Evolutionary conservation across 2,888 invertebrate species (phyloP).

Genomic region (Troides oblongomaculatus): DNA sequence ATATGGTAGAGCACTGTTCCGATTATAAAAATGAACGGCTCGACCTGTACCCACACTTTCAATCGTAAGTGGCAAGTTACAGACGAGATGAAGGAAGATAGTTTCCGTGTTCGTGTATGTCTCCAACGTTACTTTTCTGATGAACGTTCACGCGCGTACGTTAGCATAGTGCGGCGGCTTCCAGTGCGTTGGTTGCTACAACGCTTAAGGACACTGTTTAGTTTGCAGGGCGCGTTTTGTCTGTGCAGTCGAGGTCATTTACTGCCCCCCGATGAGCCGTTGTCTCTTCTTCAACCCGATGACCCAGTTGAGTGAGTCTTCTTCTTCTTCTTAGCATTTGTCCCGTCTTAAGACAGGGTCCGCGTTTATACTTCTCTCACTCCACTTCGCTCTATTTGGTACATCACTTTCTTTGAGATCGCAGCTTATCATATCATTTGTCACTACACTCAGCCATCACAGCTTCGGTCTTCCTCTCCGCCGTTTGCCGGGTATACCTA

Average conservation of each 20-base stretch:
- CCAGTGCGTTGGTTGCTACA: constrained; percentile 51
- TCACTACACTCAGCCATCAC: too few species aligned
- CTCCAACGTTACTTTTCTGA: constrained; percentile 50
- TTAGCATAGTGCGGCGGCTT: constrained; percentile 37
- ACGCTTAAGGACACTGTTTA: constrained; percentile 49
- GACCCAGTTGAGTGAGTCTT: constrained; percentile 52
- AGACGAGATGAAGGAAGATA: constrained; percentile 23
- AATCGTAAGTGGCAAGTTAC: background rate
- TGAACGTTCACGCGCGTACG: constrained; percentile 43
- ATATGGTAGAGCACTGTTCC: too few species aligned
- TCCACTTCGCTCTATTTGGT: too few species aligned
- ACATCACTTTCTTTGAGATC: too few species aligned
- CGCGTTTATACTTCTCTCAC: too few species aligned
- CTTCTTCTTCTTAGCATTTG: background rate
- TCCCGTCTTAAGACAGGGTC: background rate
- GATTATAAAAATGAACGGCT: too few species aligned
- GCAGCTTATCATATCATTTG: too few species aligned
- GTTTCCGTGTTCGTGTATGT: constrained; percentile 51
- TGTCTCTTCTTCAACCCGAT: constrained; percentile 49
- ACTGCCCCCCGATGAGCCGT: constrained; percentile 59
- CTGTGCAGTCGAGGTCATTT: constrained; percentile 48
- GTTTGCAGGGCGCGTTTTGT: constrained; percentile 38
- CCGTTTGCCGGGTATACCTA: too few species aligned
- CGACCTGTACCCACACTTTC: background rate
- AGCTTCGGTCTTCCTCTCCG: background rate